These are phyloP conservation scores for Drosophila subpulchrella DNA, from an alignment of 1,140 invertebrate species.

Conservation along the genomic window DNA sequence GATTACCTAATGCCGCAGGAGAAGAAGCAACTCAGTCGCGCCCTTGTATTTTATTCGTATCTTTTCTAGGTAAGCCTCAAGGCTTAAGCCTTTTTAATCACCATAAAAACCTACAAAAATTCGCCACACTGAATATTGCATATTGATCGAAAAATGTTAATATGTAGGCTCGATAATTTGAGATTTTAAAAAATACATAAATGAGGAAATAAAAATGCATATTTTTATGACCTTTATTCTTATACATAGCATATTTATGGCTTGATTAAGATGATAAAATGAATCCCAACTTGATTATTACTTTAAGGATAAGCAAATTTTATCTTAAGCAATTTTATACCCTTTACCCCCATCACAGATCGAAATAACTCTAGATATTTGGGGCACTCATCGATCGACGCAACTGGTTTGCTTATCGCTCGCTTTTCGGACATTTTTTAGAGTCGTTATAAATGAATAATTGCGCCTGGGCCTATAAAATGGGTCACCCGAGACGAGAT, in stretches of 20 bases:
- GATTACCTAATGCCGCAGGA: constrained; percentile 42
- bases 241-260: background rate
- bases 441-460: constrained; percentile 75
- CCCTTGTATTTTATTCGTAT: constrained; percentile 19
- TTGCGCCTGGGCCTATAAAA: constrained; percentile 55
- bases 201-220: constrained; percentile 3
- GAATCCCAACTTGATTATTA: background rate
- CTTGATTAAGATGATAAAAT: background rate
- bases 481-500: constrained; percentile 57
- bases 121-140: constrained; percentile 8
- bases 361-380: constrained; percentile 57
- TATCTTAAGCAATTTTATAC: too few relatives aligned
- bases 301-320: background rate
- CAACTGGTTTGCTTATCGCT: constrained; percentile 64
- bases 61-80: constrained; percentile 15
- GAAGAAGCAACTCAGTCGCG: constrained; percentile 12
- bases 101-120: constrained; percentile 12
- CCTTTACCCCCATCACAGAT: background rate
- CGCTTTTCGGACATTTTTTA: constrained; percentile 45
- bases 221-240: constrained; percentile 2
- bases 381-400: constrained; percentile 59
- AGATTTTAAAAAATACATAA: constrained; percentile 8
- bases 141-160: constrained; percentile 20
- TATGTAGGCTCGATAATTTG: constrained; percentile 24
- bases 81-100: constrained; percentile 23